A percentile compares a stretch with the other conserved stretches of the same genome.
These are phyloP conservation scores for Hoplias malabaricus DNA, from an alignment of 2,113 vertebrate genomes.

Conservation along the genomic window DNA sequence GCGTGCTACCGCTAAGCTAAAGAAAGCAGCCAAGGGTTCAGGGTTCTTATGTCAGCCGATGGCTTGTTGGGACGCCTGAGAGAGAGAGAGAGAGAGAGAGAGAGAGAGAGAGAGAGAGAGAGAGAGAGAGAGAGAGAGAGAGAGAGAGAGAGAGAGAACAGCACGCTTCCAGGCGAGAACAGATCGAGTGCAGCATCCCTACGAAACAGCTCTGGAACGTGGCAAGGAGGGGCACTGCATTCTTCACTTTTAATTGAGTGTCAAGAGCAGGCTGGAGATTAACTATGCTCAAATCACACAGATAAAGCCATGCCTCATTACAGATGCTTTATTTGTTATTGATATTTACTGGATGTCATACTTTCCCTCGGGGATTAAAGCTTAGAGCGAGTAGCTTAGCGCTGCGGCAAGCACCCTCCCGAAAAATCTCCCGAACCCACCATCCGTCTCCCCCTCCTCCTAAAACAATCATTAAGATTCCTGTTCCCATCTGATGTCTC, in stretches of 20 bases:
- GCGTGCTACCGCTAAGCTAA: not conserved
- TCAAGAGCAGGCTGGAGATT: constrained; percentile 73
- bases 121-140: not conserved
- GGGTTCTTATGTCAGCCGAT: not conserved
- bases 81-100: not conserved
- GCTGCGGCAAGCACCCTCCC: not conserved
- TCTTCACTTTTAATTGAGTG: constrained; percentile 79
- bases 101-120: not conserved
- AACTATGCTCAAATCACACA: constrained; percentile 67
- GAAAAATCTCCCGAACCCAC: not conserved
- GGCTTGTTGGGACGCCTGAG: not conserved
- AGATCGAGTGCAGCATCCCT: not conserved
- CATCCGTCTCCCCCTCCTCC: not conserved
- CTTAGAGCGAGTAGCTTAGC: constrained; percentile 45
- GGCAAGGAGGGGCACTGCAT: constrained; percentile 49
- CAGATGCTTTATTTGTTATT: constrained; percentile 74
- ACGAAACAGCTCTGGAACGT: constrained; percentile 15
- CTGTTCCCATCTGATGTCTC: constrained; percentile 17
- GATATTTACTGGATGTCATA: constrained; percentile 75
- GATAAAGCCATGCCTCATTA: constrained; percentile 63
- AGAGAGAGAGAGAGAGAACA: not conserved
- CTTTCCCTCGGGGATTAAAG: constrained; percentile 51
- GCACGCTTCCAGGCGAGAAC: not conserved
- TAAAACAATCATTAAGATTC: constrained; percentile 27
- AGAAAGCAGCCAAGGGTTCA: constrained; percentile 6